These are phyloP conservation scores for Catocala fraxini DNA, from an alignment of 2,888 invertebrate genomes.

Conservation along the genomic window DNA sequence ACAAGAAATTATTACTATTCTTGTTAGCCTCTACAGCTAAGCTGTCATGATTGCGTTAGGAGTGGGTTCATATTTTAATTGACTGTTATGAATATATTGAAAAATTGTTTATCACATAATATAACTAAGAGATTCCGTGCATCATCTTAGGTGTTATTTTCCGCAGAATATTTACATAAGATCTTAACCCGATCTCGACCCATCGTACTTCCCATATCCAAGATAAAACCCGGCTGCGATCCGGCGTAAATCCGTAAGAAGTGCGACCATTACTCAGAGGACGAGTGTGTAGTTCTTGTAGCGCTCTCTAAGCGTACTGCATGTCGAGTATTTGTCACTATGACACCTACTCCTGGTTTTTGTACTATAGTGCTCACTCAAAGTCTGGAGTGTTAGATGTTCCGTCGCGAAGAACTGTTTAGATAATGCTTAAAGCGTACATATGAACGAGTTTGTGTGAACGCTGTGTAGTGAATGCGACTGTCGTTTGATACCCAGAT, in stretches of 20 bases:
- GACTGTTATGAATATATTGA: too few species aligned
- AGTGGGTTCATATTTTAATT: too few species aligned
- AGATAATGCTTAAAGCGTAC: background rate
- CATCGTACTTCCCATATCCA: background rate
- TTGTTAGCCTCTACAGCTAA: too few species aligned
- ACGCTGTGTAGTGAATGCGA: too few species aligned
- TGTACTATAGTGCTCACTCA: slow-evolving; percentile 11
- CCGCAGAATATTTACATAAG: too few species aligned
- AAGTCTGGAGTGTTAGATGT: background rate
- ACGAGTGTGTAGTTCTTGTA: slow-evolving; percentile 25
- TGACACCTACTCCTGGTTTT: slow-evolving; percentile 26
- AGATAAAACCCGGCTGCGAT: slow-evolving; percentile 22
- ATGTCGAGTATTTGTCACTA: slow-evolving; percentile 36
- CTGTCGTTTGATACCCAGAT: too few species aligned
- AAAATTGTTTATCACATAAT: too few species aligned
- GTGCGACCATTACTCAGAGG: slow-evolving; percentile 39
- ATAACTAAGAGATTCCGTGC: too few species aligned
- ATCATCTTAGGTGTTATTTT: background rate
- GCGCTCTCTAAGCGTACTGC: slow-evolving; percentile 16
- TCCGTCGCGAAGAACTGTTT: background rate
- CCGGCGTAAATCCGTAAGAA: slow-evolving; percentile 39
- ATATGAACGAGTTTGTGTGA: too few species aligned
- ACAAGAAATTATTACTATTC: too few species aligned
- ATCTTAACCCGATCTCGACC: too few species aligned
- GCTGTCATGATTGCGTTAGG: too few species aligned